phyloP scores from a whole-genome alignment of 2,888 invertebrate genomes.

The Microchrysa polita region DNA sequence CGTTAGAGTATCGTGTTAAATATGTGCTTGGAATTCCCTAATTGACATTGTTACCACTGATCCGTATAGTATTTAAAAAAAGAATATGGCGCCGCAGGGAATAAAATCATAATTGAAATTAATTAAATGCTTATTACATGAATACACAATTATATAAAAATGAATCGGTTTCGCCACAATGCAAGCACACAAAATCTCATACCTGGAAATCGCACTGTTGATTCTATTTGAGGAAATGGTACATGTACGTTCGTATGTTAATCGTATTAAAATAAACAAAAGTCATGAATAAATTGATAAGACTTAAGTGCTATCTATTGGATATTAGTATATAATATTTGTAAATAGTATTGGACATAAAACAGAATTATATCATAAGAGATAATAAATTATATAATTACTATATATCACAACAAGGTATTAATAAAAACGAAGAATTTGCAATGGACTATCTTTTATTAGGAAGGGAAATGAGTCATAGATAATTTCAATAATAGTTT shows the following conservation, averaged over 20 bases:
- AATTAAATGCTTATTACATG: no score
- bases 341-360: not conserved
- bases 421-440: not conserved
- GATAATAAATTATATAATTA: not conserved
- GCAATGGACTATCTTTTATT: not conserved
- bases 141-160: not conserved
- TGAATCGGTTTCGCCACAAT: not conserved
- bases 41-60: no score
- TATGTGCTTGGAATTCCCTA: no score
- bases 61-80: no score
- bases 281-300: not conserved
- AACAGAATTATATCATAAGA: conserved; percentile 11
- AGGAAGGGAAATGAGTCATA: no score
- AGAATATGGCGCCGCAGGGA: no score
- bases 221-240: no score
- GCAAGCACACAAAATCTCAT: not conserved
- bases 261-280: not conserved
- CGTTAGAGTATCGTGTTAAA: no score
- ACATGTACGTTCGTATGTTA: not conserved
- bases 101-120: no score
- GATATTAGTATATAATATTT: not conserved
- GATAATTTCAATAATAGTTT: no score
- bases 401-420: not conserved
- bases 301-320: not conserved
- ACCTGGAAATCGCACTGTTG: not conserved